Evolutionary conservation across 2,113 vertebrate species (phyloP).

Genomic region (Anseranas semipalmata): DNA sequence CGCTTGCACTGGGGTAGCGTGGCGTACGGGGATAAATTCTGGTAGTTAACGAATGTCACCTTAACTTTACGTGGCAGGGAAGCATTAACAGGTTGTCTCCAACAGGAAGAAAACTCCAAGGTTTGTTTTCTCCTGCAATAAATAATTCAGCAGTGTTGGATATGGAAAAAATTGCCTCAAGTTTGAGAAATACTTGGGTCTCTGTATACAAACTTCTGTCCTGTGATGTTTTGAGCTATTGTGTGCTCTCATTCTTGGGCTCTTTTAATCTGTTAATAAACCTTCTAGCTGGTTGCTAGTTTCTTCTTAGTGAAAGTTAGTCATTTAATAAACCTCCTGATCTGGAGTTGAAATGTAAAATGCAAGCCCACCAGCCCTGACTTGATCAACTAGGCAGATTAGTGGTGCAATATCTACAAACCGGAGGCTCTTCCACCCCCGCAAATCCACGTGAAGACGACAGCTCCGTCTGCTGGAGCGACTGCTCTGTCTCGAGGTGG

Average conservation of each 20-base stretch:
- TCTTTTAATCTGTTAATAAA: not conserved
- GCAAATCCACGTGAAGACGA: not conserved
- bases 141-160: not conserved
- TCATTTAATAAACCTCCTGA: not conserved
- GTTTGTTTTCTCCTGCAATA: not conserved
- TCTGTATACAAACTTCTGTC: not conserved
- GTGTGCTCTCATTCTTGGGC: not conserved
- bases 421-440: not conserved
- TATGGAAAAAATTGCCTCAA: not conserved
- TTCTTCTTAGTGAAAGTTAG: not conserved
- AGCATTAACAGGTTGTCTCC: not conserved
- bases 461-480: not conserved
- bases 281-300: not conserved
- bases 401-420: not conserved
- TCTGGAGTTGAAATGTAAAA: not conserved
- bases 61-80: not conserved
- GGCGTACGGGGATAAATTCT: not conserved
- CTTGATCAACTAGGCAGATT: not conserved
- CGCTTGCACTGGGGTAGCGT: not conserved
- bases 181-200: not conserved
- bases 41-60: not conserved
- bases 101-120: not conserved
- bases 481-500: not conserved
- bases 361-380: not conserved
- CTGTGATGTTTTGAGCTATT: not conserved